Percentiles rank a stretch among this genome's conserved stretches.
phyloP scores from a whole-genome alignment of 2,797 vertebrate species.

The Coluber constrictor region DNA sequence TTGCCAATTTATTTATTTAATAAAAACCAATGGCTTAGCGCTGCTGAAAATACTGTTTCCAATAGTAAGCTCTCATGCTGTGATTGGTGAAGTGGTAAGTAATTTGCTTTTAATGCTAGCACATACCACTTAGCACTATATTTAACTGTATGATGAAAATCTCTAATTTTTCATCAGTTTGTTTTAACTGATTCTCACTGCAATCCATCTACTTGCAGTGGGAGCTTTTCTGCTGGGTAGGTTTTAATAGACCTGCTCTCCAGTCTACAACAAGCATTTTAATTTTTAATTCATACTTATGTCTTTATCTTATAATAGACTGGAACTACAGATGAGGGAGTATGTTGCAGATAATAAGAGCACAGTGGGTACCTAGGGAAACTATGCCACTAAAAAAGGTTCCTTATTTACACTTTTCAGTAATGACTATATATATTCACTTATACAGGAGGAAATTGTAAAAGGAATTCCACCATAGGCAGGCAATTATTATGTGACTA shows the following conservation, averaged over 20 bases:
- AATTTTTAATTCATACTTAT: slow-evolving; percentile 72
- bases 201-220: slow-evolving; percentile 68
- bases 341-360: slow-evolving; percentile 64
- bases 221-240: slow-evolving; percentile 49
- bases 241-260: slow-evolving; percentile 63
- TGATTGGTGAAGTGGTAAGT: slow-evolving; percentile 76
- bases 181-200: slow-evolving; percentile 64
- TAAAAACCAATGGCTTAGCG: slow-evolving; percentile 65
- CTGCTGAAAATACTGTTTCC: slow-evolving; percentile 63
- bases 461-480: slow-evolving; percentile 52
- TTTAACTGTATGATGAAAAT: slow-evolving; percentile 76
- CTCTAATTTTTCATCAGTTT: slow-evolving; percentile 74
- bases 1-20: slow-evolving; percentile 74
- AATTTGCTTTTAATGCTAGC: slow-evolving; percentile 78
- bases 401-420: slow-evolving; percentile 71
- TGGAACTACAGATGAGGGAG: slow-evolving; percentile 67
- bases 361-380: slow-evolving; percentile 68
- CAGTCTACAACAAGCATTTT: slow-evolving; percentile 67
- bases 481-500: slow-evolving; percentile 48
- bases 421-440: slow-evolving; percentile 64
- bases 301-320: slow-evolving; percentile 67
- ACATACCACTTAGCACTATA: slow-evolving; percentile 72
- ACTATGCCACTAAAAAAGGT: slow-evolving; percentile 64
- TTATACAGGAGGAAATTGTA: slow-evolving; percentile 60
- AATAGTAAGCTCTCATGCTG: slow-evolving; percentile 68